Base-by-base conservation (phyloP, 2,888 invertebrate genomes). In the Cephus nigrinus region DNA sequence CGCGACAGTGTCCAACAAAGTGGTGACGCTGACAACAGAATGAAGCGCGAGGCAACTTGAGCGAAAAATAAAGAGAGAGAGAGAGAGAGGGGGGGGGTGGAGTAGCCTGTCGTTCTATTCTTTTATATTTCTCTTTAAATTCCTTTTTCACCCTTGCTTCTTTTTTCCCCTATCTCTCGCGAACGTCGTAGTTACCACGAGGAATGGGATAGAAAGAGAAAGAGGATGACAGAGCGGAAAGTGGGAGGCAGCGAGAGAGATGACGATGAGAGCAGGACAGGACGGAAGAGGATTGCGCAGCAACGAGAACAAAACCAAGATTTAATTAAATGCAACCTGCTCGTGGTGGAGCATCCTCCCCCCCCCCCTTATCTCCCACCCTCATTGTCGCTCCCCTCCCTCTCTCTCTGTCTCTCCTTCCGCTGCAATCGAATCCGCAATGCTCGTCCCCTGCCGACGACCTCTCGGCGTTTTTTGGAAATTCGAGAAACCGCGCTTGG, bases 241-340 rank as follows among this genome's bases (percentile, higher is more conserved):
- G 12, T 12, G 12, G 40, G 15, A 40, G 40, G 4, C 4, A 15
- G 40, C 1, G 4, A 40, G 40, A 40, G 15, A 40, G 40, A 15
- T 12, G 12, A 15, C 15, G 40, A 15, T 15, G 15, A 40, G 40
- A 15, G 15, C 40, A 40, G 40, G 40, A 40, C 15, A 40, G 71
- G 2, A 32, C n/a, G 12, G 32, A 71, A 32, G 71, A 32, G 11
- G 9, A 32, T 32, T 30, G 30, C 71, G 30, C 71, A 15, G 71
- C 30, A 30, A 71, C 80, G 71, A 78, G 78, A 78, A 80, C 78
- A 78, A 81, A 81, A 80, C 81, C 76, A 77, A 80, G 80, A 85
- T 85, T 85, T 85, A 85, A 84, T 85, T 84, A 85, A 85, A 83
- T 81, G 81, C 84, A 74, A 79, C 77, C 79, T 78, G 81, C 74